Evolutionary conservation across 2,113 vertebrate species (phyloP), one percentile per base, ranked within the genome.

Genomic region (Nycticebus coucang): DNA sequence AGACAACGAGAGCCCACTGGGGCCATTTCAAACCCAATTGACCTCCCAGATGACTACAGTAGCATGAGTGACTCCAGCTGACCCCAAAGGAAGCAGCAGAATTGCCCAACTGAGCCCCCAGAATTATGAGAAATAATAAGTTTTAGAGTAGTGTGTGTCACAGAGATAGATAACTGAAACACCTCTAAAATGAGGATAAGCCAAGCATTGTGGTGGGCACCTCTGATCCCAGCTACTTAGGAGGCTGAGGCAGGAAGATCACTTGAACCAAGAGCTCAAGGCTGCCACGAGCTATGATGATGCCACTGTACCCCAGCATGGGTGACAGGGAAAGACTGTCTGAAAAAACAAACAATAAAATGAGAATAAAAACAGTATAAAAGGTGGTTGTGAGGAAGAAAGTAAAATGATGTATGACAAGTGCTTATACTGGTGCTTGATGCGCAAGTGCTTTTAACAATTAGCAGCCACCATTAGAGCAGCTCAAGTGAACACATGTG

Each of bases 61-160:
- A 55, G 86, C 93, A 75, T 64, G 50, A 89, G 79, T 10, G 28
- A 82, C 69, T 77, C 57, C 60, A 69, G 59, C 64, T 68, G 95
- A 66, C 74, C 59, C 45, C 30, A 78, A 50, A 50, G 1, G 2
- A 55, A 88, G 30, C 35, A 64, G n/a, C 64, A 80, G 57, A 83
- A 83, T 14, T 6, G 3, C n/a, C 72, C 71, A 69, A 13, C 24
- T 87, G 83, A 91, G 64, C 60, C 35, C 45, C 45, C 4, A 60
- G 57, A 86, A 81, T 30, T 57, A 3, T 69, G 59, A 86, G 57
- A 93, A 93, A 89, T 9, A 33, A 4, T 24, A 50, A 18, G 33
- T 37, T 77, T 66, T 66, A 26, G 14, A 59, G 26, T 28, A 10
- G 53, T 50, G 37, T 79, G 45, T 72, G 37, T 88, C 15, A 60